Conservation (phyloP, 1,140 invertebrate species). For the Eufriesea mexicana region DNA sequence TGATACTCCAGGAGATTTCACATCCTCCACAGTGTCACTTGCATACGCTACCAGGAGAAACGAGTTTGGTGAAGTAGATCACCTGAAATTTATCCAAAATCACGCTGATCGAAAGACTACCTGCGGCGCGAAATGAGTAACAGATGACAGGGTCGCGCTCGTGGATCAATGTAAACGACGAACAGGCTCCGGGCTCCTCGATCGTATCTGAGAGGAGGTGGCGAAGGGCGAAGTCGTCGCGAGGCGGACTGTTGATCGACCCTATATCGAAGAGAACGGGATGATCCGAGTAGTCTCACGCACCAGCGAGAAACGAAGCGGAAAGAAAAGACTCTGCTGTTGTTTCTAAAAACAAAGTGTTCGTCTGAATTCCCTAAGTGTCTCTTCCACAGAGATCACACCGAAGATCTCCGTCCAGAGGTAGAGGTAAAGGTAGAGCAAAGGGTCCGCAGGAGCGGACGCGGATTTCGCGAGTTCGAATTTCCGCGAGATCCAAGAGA, state of each 20-base stretch:
- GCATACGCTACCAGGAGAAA: not conserved
- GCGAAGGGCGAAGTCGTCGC: not conserved
- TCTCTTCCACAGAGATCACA: not conserved
- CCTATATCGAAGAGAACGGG: not conserved
- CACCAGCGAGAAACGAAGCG: no score
- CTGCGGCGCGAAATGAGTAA: not conserved
- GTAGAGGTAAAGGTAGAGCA: no score
- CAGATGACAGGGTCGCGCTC: constrained; percentile 19
- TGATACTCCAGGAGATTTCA: not conserved
- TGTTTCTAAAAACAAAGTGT: not conserved
- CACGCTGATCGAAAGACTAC: not conserved
- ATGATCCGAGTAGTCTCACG: not conserved
- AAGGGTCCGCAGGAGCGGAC: not conserved
- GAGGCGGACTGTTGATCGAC: not conserved
- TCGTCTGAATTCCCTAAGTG: not conserved
- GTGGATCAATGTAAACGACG: constrained; percentile 36
- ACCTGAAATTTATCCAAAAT: no score
- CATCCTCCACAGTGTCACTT: no score
- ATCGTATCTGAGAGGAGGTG: not conserved
- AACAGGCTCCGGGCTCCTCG: not conserved
- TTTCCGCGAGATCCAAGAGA: not conserved
- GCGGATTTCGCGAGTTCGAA: not conserved
- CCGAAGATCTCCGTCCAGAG: not conserved
- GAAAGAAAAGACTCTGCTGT: not conserved
- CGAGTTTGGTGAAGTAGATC: no score